Percentiles rank a stretch among this genome's conserved stretches.
These are phyloP conservation scores for Natrix natrix DNA, from an alignment of 2,797 vertebrate genomes.

Conservation along the genomic window DNA sequence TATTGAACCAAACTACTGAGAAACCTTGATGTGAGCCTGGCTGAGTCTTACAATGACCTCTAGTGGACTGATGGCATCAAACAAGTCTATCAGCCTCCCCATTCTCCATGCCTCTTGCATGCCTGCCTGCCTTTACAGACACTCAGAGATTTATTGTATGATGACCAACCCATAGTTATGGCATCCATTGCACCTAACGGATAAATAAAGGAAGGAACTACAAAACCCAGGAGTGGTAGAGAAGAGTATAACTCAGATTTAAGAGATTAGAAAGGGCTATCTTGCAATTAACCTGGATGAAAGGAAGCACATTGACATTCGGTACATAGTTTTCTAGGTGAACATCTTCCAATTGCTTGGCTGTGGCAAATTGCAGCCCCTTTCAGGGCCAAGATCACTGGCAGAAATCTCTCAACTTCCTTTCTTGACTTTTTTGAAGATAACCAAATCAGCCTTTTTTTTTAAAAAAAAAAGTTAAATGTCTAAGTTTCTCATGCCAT, in stretches of 20 bases:
- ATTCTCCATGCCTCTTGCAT: background rate
- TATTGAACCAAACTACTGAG: constrained; percentile 43
- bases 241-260: constrained; percentile 58
- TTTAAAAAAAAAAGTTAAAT: constrained; percentile 33
- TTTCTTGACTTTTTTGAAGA: constrained; percentile 40
- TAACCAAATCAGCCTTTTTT: constrained; percentile 24
- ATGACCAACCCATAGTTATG: background rate
- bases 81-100: constrained; percentile 10
- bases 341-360: constrained; percentile 24
- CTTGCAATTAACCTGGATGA: constrained; percentile 32
- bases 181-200: background rate
- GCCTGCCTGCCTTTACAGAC: background rate
- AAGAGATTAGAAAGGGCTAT: constrained; percentile 42
- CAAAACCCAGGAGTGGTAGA: constrained; percentile 49
- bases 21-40: constrained; percentile 38
- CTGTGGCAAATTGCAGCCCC: constrained; percentile 32
- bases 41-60: constrained; percentile 31
- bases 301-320: constrained; percentile 37
- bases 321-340: constrained; percentile 23
- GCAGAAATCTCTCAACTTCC: constrained; percentile 7
- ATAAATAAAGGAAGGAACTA: constrained; percentile 46
- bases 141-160: background rate
- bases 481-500: constrained; percentile 39
- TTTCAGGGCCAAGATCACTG: constrained; percentile 16
- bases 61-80: constrained; percentile 11